Evolutionary conservation across 2,888 invertebrate genomes (phyloP), one percentile per base, ranked within the genome.

Genomic region (Alloscopus bannaensis): DNA sequence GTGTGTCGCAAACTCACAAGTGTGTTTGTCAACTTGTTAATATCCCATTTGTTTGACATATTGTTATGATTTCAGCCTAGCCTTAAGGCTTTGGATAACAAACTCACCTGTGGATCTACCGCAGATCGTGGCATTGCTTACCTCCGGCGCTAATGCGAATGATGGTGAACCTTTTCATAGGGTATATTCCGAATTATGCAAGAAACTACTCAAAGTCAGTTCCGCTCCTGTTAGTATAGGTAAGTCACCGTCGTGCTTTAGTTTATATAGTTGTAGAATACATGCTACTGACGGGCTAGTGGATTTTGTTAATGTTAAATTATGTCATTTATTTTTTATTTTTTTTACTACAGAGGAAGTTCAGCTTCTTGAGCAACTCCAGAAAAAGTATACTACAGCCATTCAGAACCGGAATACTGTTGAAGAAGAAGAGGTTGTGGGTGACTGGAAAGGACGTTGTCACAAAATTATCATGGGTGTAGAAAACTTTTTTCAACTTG

Each of bases 101-200:
- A 79, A 71, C 28, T 29, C 71, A 79, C 78, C 78, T 79, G 78
- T 79, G 31, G 78, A 79, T 57, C 59, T 31, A 4, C 31, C 57
- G 20, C 47, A 52, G 28, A 31, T 71, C 22, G 50, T 28, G 22
- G 24, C 6, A 22, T 20, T 79, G 36, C 66, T 79, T 3, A 26
- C 24, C 0, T 22, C 47, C 0, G 62, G 64, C 26, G 52, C 77
- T 16, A 65, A 70, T 36, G 77, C 65, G 22, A 64, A 59, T 24
- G 66, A 26, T 29, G 26, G 66, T 22, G 60, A 66, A 26, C 26
- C 24, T 42, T 57, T 71, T n/a, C 78, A 79, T 26, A 57, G 71
- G 52, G 11, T 31, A 3, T 57, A 71, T 4, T 66, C 66, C 16
- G 57, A 52, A n/a, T 57, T 72, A n/a, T 79, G 78, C 31, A 71